These are phyloP conservation scores for Leptonema lineaticorne DNA, from an alignment of 1,140 invertebrate species.

Conservation along the genomic window DNA sequence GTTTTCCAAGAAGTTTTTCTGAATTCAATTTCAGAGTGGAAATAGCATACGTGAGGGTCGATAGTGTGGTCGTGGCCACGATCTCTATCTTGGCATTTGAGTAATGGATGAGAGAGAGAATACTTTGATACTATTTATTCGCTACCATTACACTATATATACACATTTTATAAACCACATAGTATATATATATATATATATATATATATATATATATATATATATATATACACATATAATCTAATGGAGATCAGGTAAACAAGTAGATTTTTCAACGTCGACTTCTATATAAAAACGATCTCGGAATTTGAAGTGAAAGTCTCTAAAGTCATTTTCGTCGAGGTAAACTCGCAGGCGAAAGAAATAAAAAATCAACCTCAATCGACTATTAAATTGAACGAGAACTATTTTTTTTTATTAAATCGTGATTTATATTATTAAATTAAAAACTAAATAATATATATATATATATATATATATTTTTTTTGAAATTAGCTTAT, in stretches of 20 bases:
- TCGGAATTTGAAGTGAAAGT: background rate
- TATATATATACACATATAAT: no score
- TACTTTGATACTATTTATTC: background rate
- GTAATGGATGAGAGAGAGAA: conserved; percentile 34
- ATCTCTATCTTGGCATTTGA: conserved; percentile 38
- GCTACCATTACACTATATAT: no score
- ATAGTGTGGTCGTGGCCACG: conserved; percentile 6
- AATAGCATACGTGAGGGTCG: conserved; percentile 24
- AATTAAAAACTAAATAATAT: no score
- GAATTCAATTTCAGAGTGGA: conserved; percentile 13
- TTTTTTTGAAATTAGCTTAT: no score
- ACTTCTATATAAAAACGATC: background rate
- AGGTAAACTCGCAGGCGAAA: background rate
- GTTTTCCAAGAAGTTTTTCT: conserved; percentile 13
- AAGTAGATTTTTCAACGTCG: background rate
- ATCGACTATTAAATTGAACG: no score
- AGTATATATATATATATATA: no score
- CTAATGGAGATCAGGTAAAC: background rate
- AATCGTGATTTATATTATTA: no score
- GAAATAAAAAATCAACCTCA: no score
- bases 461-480: no score
- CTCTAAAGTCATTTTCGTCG: background rate
- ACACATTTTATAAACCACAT: no score
- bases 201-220: no score
- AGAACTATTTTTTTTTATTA: no score